Evolutionary conservation across 2,888 invertebrate species (phyloP).

Genomic region (Reticulitermes lucifugus): DNA sequence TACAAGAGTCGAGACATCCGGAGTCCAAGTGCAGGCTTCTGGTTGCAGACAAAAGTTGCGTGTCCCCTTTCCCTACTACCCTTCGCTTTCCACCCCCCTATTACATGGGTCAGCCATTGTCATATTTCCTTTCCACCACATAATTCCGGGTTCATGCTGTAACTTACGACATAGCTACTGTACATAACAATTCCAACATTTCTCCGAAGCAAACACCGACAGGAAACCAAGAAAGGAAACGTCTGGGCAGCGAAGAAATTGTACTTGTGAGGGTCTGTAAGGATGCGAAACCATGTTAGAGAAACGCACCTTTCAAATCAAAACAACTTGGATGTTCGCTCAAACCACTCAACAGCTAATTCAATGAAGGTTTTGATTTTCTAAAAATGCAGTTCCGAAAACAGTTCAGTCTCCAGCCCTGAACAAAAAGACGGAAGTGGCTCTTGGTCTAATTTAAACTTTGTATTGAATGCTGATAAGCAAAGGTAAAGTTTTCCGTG

Average conservation of each 20-base stretch:
- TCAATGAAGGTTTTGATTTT: too few species aligned
- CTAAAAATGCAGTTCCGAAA: too few species aligned
- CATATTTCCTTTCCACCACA: conserved; percentile 25
- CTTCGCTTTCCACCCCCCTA: neutral
- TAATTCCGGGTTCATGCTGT: neutral
- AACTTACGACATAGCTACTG: neutral
- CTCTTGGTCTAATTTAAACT: too few species aligned
- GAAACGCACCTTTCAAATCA: too few species aligned
- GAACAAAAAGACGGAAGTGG: too few species aligned
- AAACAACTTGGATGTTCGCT: too few species aligned
- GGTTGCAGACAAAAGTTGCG: neutral
- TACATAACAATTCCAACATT: neutral
- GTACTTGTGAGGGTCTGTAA: too few species aligned
- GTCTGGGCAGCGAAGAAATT: neutral
- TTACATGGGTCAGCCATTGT: neutral
- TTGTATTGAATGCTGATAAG: too few species aligned
- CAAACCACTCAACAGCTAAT: too few species aligned
- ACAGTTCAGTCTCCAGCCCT: too few species aligned
- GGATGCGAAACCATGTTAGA: too few species aligned
- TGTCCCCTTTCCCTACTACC: neutral
- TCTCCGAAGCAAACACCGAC: neutral
- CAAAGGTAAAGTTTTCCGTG: too few species aligned
- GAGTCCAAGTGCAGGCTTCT: neutral
- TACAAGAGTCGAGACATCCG: neutral
- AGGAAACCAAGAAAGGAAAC: neutral